A percentile compares a stretch with the other conserved stretches of the same genome.
Evolutionary conservation across 2,888 invertebrate genomes (phyloP).

Genomic region (Campoplex nolae): DNA sequence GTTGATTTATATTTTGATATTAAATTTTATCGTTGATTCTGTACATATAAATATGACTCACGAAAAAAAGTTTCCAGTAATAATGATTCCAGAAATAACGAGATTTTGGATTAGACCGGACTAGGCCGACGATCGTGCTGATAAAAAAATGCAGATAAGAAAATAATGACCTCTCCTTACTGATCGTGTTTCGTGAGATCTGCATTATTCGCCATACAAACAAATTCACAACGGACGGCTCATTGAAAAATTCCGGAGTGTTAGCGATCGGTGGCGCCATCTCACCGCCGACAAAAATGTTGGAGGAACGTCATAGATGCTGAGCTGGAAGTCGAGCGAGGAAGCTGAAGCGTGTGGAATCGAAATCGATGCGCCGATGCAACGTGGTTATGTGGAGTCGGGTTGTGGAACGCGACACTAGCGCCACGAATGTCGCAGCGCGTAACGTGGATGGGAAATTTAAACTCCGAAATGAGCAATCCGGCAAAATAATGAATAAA

Average conservation of each 20-base stretch:
- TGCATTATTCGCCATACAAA: slow-evolving; percentile 15
- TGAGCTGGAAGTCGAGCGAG: slow-evolving; percentile 32
- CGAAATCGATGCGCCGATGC: background rate
- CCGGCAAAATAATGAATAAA: background rate
- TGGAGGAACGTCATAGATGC: no score
- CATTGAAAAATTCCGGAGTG: slow-evolving; percentile 19
- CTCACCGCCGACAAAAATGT: slow-evolving; percentile 3
- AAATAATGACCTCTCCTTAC: slow-evolving; percentile 1
- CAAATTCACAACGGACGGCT: slow-evolving; percentile 23
- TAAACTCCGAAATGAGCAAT: background rate
- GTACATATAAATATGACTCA: no score
- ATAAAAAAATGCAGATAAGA: slow-evolving; percentile 34
- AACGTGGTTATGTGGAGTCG: background rate
- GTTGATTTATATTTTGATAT: no score
- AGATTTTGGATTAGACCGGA: background rate
- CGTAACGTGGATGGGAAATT: slow-evolving; percentile 16
- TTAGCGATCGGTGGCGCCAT: slow-evolving; percentile 51
- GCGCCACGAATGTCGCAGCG: background rate
- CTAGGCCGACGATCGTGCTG: background rate
- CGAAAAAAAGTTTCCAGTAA: background rate
- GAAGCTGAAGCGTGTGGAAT: background rate
- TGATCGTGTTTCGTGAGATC: slow-evolving; percentile 5
- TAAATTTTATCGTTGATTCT: background rate
- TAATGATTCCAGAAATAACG: background rate
- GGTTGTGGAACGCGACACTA: background rate